Percentiles rank a stretch among this genome's conserved stretches.
phyloP scores from a whole-genome alignment of 1,140 invertebrate species.

The Drosophila fuyamai region DNA sequence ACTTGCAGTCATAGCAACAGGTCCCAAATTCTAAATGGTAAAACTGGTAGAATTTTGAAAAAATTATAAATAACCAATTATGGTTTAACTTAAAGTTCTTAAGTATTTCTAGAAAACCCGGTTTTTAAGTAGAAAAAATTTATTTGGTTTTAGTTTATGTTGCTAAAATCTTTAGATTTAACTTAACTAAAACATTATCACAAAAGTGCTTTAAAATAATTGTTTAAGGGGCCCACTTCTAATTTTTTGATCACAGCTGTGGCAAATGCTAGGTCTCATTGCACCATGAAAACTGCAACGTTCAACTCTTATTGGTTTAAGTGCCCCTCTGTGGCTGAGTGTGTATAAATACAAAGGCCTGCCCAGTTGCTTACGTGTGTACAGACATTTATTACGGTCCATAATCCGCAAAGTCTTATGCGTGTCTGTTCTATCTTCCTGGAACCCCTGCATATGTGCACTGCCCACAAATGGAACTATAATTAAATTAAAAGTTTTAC shows the following conservation, averaged over 20 bases:
- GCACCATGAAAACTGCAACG: conserved; percentile 49
- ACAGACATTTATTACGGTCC: conserved; percentile 73
- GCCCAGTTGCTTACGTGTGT: conserved; percentile 61
- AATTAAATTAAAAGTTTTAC: conserved; percentile 82
- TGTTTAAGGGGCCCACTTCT: neutral
- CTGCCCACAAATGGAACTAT: conserved; percentile 73
- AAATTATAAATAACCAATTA: too few relatives aligned
- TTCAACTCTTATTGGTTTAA: conserved; percentile 64
- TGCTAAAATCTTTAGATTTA: too few relatives aligned
- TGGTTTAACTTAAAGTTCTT: too few relatives aligned
- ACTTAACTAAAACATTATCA: too few relatives aligned
- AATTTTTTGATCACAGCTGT: neutral
- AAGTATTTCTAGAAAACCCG: neutral
- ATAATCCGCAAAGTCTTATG: conserved; percentile 74
- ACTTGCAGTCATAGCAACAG: neutral
- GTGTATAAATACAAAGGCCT: conserved; percentile 63
- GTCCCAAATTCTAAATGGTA: neutral
- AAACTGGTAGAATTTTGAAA: neutral
- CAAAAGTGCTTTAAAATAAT: neutral
- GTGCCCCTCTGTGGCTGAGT: conserved; percentile 19
- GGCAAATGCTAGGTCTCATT: conserved; percentile 7
- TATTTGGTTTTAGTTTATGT: too few relatives aligned
- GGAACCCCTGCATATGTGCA: conserved; percentile 35
- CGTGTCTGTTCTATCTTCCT: conserved; percentile 40
- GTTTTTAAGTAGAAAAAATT: too few relatives aligned